A percentile compares a stretch with the other conserved stretches of the same genome.
These are phyloP conservation scores for Gonatopus flavifemur DNA, from an alignment of 1,140 invertebrate genomes.

Conservation along the genomic window DNA sequence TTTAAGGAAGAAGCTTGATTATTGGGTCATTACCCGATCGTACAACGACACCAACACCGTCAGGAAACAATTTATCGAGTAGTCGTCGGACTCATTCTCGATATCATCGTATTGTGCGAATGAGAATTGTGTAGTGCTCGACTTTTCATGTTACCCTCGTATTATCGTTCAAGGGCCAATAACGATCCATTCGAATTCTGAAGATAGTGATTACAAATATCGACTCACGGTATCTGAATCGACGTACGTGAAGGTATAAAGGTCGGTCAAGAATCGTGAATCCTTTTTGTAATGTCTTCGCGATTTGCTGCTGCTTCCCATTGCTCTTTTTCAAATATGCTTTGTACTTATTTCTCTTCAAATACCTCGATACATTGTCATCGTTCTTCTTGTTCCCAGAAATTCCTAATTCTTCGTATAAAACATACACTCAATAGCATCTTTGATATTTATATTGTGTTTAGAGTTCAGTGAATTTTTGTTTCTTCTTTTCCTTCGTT, in stretches of 20 bases:
- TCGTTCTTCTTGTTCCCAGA: no score
- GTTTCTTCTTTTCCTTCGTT: no score
- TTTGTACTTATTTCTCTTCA: not conserved
- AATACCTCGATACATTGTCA: no score
- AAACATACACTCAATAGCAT: no score
- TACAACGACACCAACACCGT: not conserved
- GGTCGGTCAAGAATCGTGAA: slow-evolving; percentile 76
- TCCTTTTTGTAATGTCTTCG: slow-evolving; percentile 81
- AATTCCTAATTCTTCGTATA: no score
- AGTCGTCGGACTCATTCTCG: no score
- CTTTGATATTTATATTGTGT: no score
- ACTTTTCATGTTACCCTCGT: no score
- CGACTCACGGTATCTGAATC: slow-evolving; percentile 60
- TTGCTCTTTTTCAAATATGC: slow-evolving; percentile 12
- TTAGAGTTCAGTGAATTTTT: no score
- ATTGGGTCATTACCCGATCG: slow-evolving; percentile 2
- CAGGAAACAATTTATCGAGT: slow-evolving; percentile 1
- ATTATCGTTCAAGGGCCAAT: not conserved
- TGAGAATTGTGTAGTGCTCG: no score
- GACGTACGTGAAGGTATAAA: slow-evolving; percentile 83
- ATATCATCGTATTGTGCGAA: not conserved
- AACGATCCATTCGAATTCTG: not conserved
- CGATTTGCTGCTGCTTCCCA: slow-evolving; percentile 50
- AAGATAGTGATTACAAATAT: no score
- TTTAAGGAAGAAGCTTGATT: no score